These are phyloP conservation scores for Phalacrocorax brasilianus DNA, from an alignment of 2,113 vertebrate species.

Conservation along the genomic window DNA sequence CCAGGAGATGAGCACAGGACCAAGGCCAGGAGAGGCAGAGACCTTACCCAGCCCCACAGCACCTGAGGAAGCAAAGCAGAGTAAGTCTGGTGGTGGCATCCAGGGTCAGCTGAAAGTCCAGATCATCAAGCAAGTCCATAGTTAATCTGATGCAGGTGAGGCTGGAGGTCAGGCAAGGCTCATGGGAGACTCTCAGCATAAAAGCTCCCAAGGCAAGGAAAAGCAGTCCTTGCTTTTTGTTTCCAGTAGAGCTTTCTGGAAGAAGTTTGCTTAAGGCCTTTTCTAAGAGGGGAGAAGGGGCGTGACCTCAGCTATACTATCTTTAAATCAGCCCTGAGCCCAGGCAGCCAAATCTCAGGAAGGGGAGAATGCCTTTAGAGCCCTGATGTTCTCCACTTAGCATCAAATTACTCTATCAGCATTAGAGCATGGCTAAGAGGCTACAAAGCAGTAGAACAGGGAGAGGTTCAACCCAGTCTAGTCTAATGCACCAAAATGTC, in stretches of 20 bases:
- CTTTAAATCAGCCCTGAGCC: not conserved
- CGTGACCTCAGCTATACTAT: not conserved
- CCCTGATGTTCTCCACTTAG: too few species aligned
- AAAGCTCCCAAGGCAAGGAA: not conserved
- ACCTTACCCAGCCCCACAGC: not conserved
- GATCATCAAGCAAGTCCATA: not conserved
- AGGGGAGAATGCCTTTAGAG: not conserved
- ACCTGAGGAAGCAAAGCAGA: not conserved
- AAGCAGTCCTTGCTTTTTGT: not conserved
- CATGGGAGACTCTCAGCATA: not conserved
- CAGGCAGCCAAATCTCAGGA: not conserved
- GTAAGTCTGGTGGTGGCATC: not conserved
- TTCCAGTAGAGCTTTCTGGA: not conserved
- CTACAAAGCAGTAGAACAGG: not conserved
- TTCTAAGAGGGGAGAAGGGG: not conserved
- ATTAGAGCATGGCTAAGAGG: not conserved
- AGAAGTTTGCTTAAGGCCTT: not conserved
- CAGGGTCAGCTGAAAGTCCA: not conserved
- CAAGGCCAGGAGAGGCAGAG: not conserved
- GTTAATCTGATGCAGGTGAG: not conserved
- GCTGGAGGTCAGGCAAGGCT: not conserved
- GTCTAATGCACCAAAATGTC: not conserved
- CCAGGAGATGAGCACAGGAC: not conserved
- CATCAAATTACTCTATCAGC: not conserved
- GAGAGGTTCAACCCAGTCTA: not conserved